Evolutionary conservation across 2,113 vertebrate species (phyloP).

Genomic region (Osmerus eperlanus): DNA sequence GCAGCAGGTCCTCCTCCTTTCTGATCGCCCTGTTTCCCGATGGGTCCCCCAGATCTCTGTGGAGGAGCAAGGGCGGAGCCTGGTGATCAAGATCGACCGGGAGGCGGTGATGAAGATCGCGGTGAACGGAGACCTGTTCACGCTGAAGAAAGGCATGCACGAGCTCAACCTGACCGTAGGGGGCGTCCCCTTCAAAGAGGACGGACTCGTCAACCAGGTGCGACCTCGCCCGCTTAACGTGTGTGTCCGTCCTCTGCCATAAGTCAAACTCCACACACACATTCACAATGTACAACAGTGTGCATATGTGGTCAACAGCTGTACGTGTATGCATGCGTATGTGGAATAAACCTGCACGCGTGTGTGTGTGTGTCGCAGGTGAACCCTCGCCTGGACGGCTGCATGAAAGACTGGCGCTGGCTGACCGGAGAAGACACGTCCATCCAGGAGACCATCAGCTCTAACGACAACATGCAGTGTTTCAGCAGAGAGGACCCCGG

Average conservation of each 20-base stretch:
- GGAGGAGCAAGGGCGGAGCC: constrained; percentile 86
- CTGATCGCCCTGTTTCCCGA: background rate
- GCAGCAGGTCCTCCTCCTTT: background rate
- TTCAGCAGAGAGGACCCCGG: constrained; percentile 79
- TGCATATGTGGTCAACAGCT: constrained; percentile 7
- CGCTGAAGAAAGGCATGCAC: constrained; percentile 81
- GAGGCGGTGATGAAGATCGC: constrained; percentile 98
- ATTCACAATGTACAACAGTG: background rate
- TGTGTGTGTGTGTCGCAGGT: constrained; percentile 68
- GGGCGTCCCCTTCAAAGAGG: constrained; percentile 87
- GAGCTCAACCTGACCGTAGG: constrained; percentile 94
- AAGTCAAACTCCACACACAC: no score
- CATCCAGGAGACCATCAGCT: constrained; percentile 84
- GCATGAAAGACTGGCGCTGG: constrained; percentile 92
- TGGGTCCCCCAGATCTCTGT: constrained; percentile 82
- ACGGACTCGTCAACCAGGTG: constrained; percentile 82
- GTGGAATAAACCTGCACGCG: background rate
- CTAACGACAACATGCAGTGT: constrained; percentile 90
- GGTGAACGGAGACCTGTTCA: constrained; percentile 86
- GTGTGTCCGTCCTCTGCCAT: background rate
- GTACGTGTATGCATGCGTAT: constrained; percentile 2
- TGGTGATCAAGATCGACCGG: constrained; percentile 91
- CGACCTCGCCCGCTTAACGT: constrained; percentile 37
- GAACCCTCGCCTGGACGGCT: constrained; percentile 92
- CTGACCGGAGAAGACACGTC: constrained; percentile 85